These are phyloP conservation scores for Halcyon badia DNA, from an alignment of 2,797 vertebrate species.

Conservation along the genomic window DNA sequence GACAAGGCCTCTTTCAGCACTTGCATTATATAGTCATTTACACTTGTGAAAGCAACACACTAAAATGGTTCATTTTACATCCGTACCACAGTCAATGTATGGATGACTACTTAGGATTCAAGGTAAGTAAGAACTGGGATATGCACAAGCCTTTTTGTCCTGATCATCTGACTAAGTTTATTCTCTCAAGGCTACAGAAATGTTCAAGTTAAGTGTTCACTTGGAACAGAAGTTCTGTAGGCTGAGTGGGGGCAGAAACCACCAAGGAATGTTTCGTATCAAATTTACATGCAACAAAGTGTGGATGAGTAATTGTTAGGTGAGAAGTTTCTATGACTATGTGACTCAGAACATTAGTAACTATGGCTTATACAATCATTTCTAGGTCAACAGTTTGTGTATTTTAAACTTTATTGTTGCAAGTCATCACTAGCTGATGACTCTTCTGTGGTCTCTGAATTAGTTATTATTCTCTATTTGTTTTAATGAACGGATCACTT, in stretches of 20 bases:
- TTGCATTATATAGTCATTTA: neutral
- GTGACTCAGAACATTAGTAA: conserved; percentile 62
- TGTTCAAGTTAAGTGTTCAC: conserved; percentile 31
- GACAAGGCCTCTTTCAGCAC: neutral
- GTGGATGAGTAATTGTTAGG: conserved; percentile 69
- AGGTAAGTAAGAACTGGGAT: conserved; percentile 9
- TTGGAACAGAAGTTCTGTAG: conserved; percentile 74
- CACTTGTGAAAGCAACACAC: neutral
- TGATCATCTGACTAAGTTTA: conserved; percentile 47
- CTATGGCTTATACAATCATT: conserved; percentile 40
- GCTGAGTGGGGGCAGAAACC: conserved; percentile 70
- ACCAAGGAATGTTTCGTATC: conserved; percentile 49
- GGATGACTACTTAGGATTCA: conserved; percentile 33
- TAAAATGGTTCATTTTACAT: neutral
- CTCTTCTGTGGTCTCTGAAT: neutral
- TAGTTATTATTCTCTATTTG: neutral
- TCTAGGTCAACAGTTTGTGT: conserved; percentile 12
- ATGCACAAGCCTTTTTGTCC: conserved; percentile 22
- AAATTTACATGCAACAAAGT: conserved; percentile 57
- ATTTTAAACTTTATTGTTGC: neutral
- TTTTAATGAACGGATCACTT: neutral
- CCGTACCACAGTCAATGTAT: neutral
- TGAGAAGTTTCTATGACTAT: conserved; percentile 56
- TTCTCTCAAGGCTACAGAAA: conserved; percentile 35
- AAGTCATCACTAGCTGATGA: neutral